Conservation (phyloP, 2,888 invertebrate genomes). For the Helobdella robusta region DNA sequence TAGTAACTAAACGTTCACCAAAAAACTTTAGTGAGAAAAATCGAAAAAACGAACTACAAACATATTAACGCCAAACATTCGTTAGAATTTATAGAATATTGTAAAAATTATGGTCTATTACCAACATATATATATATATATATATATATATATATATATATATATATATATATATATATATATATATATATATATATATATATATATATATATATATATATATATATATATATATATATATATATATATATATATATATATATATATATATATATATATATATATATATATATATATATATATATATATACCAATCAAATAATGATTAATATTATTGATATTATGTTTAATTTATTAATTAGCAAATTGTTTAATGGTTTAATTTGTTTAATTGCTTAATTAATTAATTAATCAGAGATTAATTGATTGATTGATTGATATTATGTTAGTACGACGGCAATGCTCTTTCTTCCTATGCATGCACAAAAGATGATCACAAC, state of each 20-base stretch:
- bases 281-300: not conserved
- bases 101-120: too few species aligned
- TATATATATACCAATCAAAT: not conserved
- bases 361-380: not conserved
- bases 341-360: not conserved
- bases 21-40: too few species aligned
- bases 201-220: not conserved
- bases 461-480: too few species aligned
- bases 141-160: not conserved
- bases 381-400: not conserved
- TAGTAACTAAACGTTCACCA: too few species aligned
- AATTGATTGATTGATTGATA: not conserved
- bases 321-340: not conserved
- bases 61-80: too few species aligned
- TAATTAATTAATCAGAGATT: not conserved
- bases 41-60: too few species aligned
- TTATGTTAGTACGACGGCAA: not conserved
- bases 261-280: not conserved
- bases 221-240: not conserved
- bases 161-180: not conserved
- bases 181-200: not conserved
- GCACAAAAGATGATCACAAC: not conserved
- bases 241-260: not conserved
- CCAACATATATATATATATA: not conserved
- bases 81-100: too few species aligned